Conservation (phyloP, 2,888 invertebrate genomes). For the Drosophila hamatofila region DNA sequence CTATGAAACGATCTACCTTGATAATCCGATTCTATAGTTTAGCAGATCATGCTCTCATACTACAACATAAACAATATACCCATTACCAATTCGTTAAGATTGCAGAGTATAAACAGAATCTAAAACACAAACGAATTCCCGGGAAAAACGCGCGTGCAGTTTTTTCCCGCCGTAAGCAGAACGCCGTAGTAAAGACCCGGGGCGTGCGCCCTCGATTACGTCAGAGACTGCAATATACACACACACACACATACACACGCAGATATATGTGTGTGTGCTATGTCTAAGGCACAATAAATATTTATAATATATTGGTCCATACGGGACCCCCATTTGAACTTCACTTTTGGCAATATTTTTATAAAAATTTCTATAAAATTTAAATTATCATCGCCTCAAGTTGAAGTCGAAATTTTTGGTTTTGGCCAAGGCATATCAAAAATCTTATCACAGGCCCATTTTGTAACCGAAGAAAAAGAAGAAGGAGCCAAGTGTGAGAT, state of each 20-base stretch:
- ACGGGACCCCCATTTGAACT: slow-evolving; percentile 1
- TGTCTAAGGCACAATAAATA: slow-evolving; percentile 34
- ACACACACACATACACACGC: background rate
- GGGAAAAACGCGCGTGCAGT: slow-evolving; percentile 76
- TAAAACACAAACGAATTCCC: slow-evolving; percentile 48
- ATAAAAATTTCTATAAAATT: slow-evolving; percentile 46
- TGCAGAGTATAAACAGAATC: background rate
- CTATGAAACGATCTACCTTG: background rate
- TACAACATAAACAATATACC: background rate
- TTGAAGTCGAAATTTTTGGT: slow-evolving; percentile 15
- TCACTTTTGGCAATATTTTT: slow-evolving; percentile 44
- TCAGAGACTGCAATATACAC: slow-evolving; percentile 49
- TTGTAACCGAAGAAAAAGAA: slow-evolving; percentile 60
- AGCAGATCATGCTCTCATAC: background rate
- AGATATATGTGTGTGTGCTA: slow-evolving; percentile 5
- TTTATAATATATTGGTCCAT: slow-evolving; percentile 22
- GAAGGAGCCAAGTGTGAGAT: slow-evolving; percentile 52
- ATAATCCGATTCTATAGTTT: background rate
- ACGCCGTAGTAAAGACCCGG: slow-evolving; percentile 47
- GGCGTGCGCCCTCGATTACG: slow-evolving; percentile 73
- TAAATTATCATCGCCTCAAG: slow-evolving; percentile 60
- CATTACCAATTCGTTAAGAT: background rate
- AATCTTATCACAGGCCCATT: slow-evolving; percentile 69
- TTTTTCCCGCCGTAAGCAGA: slow-evolving; percentile 68
- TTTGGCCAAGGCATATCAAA: slow-evolving; percentile 55